Evolutionary conservation across 2,113 vertebrate genomes (phyloP), one percentile per base, ranked within the genome.

Genomic region (Ceuthmochares aereus): DNA sequence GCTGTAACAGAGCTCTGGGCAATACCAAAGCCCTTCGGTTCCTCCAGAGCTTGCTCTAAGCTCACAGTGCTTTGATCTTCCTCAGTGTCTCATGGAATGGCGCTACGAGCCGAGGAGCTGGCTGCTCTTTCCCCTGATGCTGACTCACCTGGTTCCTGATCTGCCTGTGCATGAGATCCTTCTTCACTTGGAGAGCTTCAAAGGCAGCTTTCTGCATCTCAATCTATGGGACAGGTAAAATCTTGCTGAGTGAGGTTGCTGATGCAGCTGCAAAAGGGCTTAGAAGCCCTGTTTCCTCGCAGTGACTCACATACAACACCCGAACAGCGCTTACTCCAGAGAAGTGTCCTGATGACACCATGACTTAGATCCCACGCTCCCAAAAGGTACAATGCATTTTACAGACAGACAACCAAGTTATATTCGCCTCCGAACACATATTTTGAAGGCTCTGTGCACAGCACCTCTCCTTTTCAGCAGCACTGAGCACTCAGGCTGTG

Each of bases 161-260:
- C 91, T 98, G 99, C 73, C 97, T 97, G 29, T 99, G 99, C 63
- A 99, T 98, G 13, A 99, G 97, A 68, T 99, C 99, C 70, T 98
- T 99, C 97, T 99, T 99, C 90, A 99, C 97, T 95, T 99, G 99
- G 62, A 99, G 98, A 16, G 99, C 99, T 98, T 99, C 98, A n/a
- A 99, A 99, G 1, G 99, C 99, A 10, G 98, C 98, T 95, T 99
- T 99, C 98, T 99, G 99, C 98, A 99, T 99, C 88, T 99, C 98
- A 40, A 98, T 99, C 99, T 99, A 96, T n/a, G 94, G 79, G 66
- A 94, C 16, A 97, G 68, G 47, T 7, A 78, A 64, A 4, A 10
- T 22, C 32, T 30, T 37, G 37, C 91, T 96, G 3, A 86, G 92
- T n/a, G 66, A 84, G 54, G 47, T 5, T 58, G 34, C 0, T 74